These are phyloP conservation scores for Rissa tridactyla DNA, from an alignment of 2,113 vertebrate genomes.

Conservation along the genomic window DNA sequence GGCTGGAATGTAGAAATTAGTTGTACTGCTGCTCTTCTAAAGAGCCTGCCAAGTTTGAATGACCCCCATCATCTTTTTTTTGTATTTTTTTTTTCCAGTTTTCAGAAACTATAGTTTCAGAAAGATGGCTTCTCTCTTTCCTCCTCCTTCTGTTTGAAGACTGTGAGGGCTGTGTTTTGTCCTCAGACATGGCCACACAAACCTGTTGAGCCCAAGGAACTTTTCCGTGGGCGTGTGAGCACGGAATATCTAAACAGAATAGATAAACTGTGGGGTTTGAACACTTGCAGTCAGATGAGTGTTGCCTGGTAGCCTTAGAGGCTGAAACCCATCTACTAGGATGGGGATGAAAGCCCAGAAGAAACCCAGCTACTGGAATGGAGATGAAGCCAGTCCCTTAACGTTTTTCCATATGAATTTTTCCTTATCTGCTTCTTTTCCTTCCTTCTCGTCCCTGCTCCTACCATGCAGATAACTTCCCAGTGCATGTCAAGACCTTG, in stretches of 20 bases:
- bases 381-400: too few relatives aligned
- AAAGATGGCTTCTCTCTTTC: neutral
- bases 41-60: neutral
- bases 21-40: neutral
- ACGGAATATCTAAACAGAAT: neutral
- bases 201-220: neutral
- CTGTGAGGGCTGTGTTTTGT: neutral
- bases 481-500: neutral
- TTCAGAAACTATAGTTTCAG: neutral
- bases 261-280: neutral
- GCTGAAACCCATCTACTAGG: neutral
- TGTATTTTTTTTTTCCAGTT: neutral
- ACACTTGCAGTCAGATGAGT: neutral
- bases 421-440: neutral
- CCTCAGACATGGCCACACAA: neutral
- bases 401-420: neutral
- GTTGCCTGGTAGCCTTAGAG: neutral
- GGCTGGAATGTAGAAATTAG: neutral
- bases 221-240: neutral
- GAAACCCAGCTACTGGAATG: neutral
- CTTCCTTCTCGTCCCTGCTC: neutral
- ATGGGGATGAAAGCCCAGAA: neutral
- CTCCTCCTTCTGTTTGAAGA: neutral
- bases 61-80: fast-evolving
- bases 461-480: neutral